These are phyloP conservation scores for Lamprotornis superbus DNA, from an alignment of 2,113 vertebrate genomes.

Conservation along the genomic window DNA sequence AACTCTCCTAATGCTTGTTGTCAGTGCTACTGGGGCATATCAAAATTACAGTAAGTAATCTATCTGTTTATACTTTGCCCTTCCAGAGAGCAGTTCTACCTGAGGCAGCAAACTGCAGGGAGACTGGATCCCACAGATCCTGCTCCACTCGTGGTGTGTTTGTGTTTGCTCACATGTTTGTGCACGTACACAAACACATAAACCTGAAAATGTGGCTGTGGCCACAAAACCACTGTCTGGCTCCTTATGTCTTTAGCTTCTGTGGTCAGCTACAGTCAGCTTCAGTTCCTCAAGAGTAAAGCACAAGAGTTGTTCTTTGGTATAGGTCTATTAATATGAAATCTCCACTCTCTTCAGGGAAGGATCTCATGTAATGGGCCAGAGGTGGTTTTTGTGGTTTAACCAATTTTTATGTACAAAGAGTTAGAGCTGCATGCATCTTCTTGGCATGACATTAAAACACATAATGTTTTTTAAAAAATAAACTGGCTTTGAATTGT, in stretches of 20 bases:
- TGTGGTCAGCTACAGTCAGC: neutral
- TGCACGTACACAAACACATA: neutral
- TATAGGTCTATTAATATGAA: neutral
- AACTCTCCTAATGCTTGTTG: neutral
- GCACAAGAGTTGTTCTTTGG: neutral
- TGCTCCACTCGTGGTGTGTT: neutral
- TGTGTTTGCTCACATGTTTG: neutral
- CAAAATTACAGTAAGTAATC: neutral
- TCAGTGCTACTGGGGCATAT: neutral
- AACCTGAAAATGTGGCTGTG: neutral
- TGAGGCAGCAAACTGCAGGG: neutral
- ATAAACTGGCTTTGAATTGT: neutral
- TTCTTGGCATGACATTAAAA: constrained; percentile 16
- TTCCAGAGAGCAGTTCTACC: neutral
- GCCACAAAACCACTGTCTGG: neutral
- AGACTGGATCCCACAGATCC: neutral
- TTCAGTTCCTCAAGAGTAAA: neutral
- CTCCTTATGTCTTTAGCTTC: neutral
- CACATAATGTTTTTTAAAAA: neutral
- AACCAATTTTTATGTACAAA: constrained; percentile 17
- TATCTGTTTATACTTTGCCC: neutral
- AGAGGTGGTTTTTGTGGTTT: constrained; percentile 20
- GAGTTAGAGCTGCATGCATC: neutral
- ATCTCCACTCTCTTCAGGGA: neutral
- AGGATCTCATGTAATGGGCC: neutral